Evolutionary conservation across 2,888 invertebrate species (phyloP), one percentile per base, ranked within the genome.

Genomic region (Drosophila picticornis): DNA sequence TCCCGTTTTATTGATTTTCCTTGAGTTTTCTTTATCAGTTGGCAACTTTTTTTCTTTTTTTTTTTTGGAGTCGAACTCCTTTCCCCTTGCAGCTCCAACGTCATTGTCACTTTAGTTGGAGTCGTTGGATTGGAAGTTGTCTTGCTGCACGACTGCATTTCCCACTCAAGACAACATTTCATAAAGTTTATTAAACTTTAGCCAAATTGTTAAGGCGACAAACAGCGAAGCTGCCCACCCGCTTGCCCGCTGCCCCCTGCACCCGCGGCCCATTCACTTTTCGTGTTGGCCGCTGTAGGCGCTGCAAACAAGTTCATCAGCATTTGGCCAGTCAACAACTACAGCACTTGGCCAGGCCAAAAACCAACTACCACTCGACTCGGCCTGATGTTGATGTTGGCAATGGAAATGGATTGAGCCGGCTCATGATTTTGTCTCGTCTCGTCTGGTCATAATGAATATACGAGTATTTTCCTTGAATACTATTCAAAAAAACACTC

Each of bases 161-260:
- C 87, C 87, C 87, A 88, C 87, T 87, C 89, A 72, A 68, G 84
- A 88, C 90, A 86, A 82, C 89, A 87, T 87, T 87, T 87, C 90
- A 87, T 88, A 87, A 87, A 90, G 87, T 87, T 87, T 87, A 87
- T 88, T 87, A 87, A 87, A 87, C 87, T 90, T 90, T 87, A 85
- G 73, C 90, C 88, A 85, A 85, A 85, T 85, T 89, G 85, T 87
- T 87, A 82, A 87, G 72, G 76, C 80, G 83, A 57, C 69, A 75
- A 72, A 62, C 36, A 53, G 70, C 72, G 61, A 60, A 31, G 63
- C 55, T 68, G 60, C 61, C 65, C 61, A 50, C 40, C 59, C 29
- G 25, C 64, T 27, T 22, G 16, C 13, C 4, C 16, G 19, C 32
- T 16, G 4, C 19, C 36, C 50, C 43, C 13, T 11, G 27, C 29